Evolutionary conservation across 1,140 invertebrate species (phyloP).

Genomic region (Heliconius melpomene): DNA sequence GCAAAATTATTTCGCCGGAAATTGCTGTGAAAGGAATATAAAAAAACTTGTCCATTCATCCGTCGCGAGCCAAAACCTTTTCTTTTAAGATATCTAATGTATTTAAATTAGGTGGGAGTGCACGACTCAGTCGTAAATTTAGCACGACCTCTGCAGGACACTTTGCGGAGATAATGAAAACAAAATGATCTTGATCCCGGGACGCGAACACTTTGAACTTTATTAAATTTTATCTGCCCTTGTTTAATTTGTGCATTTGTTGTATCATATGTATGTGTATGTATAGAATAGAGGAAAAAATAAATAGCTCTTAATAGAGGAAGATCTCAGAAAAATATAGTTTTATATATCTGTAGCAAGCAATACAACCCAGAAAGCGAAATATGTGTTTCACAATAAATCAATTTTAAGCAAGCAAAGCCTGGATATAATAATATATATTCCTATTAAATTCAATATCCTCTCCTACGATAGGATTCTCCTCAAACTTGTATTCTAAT

Average conservation of each 20-base stretch:
- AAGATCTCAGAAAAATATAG: too few species aligned
- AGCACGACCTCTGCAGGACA: slow-evolving; percentile 37
- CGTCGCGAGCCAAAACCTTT: slow-evolving; percentile 16
- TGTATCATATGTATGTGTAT: too few species aligned
- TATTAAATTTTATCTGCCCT: too few species aligned
- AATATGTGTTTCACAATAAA: too few species aligned
- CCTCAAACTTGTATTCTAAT: neutral
- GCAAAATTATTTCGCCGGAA: neutral
- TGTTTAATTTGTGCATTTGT: too few species aligned
- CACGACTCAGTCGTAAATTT: slow-evolving; percentile 49
- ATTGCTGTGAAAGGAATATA: slow-evolving; percentile 9
- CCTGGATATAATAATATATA: neutral
- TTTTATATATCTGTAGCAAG: too few species aligned
- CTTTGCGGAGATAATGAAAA: slow-evolving; percentile 60
- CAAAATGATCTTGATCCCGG: slow-evolving; percentile 48
- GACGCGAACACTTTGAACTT: slow-evolving; percentile 39
- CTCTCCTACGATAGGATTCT: neutral
- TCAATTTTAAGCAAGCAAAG: neutral
- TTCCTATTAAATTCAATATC: neutral
- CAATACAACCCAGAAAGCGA: too few species aligned
- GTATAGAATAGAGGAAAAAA: too few species aligned
- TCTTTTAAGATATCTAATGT: slow-evolving; percentile 35
- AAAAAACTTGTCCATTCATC: slow-evolving; percentile 15
- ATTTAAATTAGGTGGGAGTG: slow-evolving; percentile 59
- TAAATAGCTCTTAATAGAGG: too few species aligned